These are phyloP conservation scores for Lampris megalopsis DNA, from an alignment of 2,113 vertebrate species.

Conservation along the genomic window DNA sequence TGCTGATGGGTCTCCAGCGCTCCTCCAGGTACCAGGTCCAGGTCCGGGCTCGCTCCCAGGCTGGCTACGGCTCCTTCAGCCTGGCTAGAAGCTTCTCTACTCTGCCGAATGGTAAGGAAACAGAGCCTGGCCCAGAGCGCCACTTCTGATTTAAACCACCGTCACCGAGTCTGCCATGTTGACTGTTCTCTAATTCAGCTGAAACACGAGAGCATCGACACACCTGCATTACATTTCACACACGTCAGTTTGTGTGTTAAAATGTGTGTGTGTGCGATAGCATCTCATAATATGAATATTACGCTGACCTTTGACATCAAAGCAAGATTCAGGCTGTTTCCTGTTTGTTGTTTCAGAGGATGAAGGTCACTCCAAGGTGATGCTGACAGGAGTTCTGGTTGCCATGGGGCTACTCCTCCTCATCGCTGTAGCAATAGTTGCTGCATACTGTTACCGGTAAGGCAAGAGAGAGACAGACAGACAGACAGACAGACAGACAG, in stretches of 20 bases:
- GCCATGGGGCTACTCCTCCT: conserved; percentile 81
- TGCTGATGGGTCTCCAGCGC: conserved; percentile 77
- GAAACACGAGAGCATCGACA: too few relatives aligned
- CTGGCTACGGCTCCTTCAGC: conserved; percentile 86
- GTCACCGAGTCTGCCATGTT: too few relatives aligned
- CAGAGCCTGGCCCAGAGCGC: neutral
- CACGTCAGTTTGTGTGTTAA: too few relatives aligned
- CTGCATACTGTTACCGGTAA: conserved; percentile 82
- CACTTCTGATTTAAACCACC: neutral
- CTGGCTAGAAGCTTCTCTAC: conserved; percentile 77
- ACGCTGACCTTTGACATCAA: too few relatives aligned
- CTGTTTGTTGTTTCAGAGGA: conserved; percentile 24
- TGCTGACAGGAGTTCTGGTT: conserved; percentile 77
- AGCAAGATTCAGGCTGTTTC: neutral
- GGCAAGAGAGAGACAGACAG: conserved; percentile 23
- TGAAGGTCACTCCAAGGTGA: conserved; percentile 67
- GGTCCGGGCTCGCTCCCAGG: conserved; percentile 84
- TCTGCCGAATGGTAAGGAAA: conserved; percentile 77
- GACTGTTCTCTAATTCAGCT: too few relatives aligned
- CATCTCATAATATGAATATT: too few relatives aligned
- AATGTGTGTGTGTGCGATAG: too few relatives aligned
- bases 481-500: too few relatives aligned
- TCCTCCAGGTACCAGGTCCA: conserved; percentile 83
- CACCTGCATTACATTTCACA: too few relatives aligned
- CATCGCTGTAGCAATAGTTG: conserved; percentile 60